These are phyloP conservation scores for Macroglossus sobrinus DNA, from an alignment of 2,113 vertebrate species.

Conservation along the genomic window DNA sequence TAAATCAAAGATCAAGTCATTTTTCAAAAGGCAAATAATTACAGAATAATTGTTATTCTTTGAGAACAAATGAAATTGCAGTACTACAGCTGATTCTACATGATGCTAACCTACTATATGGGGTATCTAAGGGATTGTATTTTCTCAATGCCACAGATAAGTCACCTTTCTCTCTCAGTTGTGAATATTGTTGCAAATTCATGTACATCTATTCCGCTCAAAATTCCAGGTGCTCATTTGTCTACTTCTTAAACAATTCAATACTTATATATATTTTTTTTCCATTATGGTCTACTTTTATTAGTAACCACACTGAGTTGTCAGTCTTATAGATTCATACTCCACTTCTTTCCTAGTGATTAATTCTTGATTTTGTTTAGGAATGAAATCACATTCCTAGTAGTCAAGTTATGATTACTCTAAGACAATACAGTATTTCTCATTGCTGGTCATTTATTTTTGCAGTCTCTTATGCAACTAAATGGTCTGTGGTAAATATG, in stretches of 20 bases:
- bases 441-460: neutral
- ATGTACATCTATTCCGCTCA: neutral
- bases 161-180: neutral
- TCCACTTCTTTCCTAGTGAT: neutral
- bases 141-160: neutral
- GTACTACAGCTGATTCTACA: neutral
- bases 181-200: neutral
- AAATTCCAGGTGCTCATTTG: neutral
- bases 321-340: neutral
- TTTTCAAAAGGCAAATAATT: slow-evolving; percentile 14
- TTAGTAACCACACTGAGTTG: neutral
- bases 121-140: neutral
- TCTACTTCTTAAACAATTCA: neutral
- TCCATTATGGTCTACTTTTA: neutral
- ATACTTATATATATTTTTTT: neutral
- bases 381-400: neutral
- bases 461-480: neutral
- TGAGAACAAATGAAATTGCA: neutral
- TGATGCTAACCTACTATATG: neutral
- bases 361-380: neutral
- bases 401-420: neutral
- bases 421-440: neutral
- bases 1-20: neutral
- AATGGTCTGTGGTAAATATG: neutral
- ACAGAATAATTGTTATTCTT: neutral